Evolutionary conservation across 2,113 vertebrate genomes (phyloP).

Genomic region (Otus sunia): DNA sequence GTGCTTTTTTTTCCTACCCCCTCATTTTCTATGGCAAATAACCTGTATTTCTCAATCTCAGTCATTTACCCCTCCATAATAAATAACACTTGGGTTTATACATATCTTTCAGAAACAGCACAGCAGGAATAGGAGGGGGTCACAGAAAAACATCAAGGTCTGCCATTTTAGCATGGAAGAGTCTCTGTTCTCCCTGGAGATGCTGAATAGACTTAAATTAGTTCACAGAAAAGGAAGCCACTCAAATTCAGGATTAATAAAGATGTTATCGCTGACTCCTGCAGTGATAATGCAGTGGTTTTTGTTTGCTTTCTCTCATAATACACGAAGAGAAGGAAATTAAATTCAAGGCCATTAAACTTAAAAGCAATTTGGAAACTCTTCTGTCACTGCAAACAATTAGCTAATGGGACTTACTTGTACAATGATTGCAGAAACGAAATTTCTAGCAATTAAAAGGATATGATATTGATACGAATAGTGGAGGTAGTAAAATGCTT

Average conservation of each 20-base stretch:
- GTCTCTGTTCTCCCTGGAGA: background rate
- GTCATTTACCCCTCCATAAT: background rate
- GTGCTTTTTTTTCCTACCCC: background rate
- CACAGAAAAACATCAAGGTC: background rate
- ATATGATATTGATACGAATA: background rate
- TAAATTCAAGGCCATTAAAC: background rate
- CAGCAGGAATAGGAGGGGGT: background rate
- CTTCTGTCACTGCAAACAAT: background rate
- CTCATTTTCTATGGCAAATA: background rate
- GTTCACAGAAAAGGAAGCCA: background rate
- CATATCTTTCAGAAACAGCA: background rate
- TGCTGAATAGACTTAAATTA: background rate
- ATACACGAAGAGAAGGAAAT: background rate
- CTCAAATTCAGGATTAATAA: background rate
- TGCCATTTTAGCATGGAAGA: background rate
- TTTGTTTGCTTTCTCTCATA: background rate
- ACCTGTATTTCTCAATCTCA: background rate
- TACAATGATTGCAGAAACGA: background rate
- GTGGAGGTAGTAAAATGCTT: background rate
- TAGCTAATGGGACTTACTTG: background rate
- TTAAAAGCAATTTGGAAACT: background rate
- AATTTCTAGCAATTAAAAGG: background rate
- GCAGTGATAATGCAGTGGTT: background rate
- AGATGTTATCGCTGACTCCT: background rate
- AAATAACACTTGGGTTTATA: background rate